Conservation (phyloP, 2,797 vertebrate genomes). For the Rhynchonycteris naso region DNA sequence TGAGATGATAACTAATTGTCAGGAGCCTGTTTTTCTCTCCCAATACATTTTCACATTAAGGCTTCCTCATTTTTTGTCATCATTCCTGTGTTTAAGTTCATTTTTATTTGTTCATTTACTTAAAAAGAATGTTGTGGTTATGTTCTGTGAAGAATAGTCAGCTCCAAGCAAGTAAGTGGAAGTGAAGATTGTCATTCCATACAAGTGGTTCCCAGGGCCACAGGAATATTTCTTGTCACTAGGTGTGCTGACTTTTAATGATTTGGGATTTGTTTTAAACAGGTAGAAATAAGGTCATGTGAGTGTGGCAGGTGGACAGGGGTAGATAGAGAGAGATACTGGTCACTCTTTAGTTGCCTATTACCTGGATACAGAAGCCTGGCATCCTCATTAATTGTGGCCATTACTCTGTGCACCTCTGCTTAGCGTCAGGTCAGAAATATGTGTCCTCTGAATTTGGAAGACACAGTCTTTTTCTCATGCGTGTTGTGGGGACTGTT, state of each 20-base stretch:
- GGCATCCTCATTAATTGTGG: background rate
- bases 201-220: conserved; percentile 31
- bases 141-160: background rate
- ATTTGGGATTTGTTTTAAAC: background rate
- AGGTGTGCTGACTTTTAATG: conserved; percentile 1
- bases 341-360: background rate
- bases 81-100: conserved; percentile 61
- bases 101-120: conserved; percentile 70
- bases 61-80: conserved; percentile 65
- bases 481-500: background rate
- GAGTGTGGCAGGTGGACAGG: background rate
- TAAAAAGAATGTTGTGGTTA: background rate
- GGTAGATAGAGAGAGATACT: background rate
- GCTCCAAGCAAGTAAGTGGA: conserved; percentile 6
- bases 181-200: background rate
- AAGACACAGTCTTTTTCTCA: background rate
- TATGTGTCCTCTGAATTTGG: background rate
- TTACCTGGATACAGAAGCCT: conserved; percentile 46
- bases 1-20: conserved; percentile 70
- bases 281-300: conserved; percentile 53
- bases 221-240: background rate
- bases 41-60: conserved; percentile 69
- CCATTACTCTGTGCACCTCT: background rate
- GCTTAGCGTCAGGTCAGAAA: background rate
- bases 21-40: conserved; percentile 70